Base-by-base conservation (phyloP, 2,888 invertebrate species). In the Oegoconia quadripuncta region DNA sequence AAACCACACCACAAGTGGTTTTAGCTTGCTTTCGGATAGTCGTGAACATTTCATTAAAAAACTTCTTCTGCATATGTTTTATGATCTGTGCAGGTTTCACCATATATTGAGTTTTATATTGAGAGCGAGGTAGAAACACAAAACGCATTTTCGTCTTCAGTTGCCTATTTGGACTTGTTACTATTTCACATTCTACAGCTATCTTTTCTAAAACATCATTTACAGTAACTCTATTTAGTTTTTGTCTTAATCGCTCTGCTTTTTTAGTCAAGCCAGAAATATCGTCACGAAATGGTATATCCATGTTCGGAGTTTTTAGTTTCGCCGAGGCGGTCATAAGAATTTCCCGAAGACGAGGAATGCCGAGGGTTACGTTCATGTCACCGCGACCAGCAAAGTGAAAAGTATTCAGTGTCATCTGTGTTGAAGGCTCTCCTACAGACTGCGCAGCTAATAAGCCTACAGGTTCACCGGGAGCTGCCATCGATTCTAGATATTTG, bases 351-450 rank as follows among this genome's bases (percentile, higher is more conserved):
- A 99, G 89, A 55, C 99, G 92, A 0, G 99, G 99, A 59, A 99
- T 99, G 89, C 99, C 99, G n/a, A 99, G 89, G 0, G 99, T 99
- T 0, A 99, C 99, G 88, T 99, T 99, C 98, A 99, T 99, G 83
- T 99, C 99, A 89, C 99, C 98, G 82, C 98, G 93, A 68, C 99
- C 99, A 59, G 99, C 99, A 76, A 99, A 99, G 73, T 99, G 99
- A 81, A 99, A 99, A 26, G 99, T 99, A 78, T 99, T 99, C 71
- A 99, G 84, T 62, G 99, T 99, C 99, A 99, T 99, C 90, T 99
- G 99, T 42, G 99, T 99, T 1, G 99, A 99, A 0, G 99, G 99
- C 79, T 99, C 99, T 40, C 99, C 99, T 45, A 99, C 94, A 0
- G 98, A 98, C 88, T 99, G 99, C 1, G 99, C 99, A 9, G 99